Conservation (phyloP, 2,888 invertebrate genomes). For the Chouioia cunea region DNA sequence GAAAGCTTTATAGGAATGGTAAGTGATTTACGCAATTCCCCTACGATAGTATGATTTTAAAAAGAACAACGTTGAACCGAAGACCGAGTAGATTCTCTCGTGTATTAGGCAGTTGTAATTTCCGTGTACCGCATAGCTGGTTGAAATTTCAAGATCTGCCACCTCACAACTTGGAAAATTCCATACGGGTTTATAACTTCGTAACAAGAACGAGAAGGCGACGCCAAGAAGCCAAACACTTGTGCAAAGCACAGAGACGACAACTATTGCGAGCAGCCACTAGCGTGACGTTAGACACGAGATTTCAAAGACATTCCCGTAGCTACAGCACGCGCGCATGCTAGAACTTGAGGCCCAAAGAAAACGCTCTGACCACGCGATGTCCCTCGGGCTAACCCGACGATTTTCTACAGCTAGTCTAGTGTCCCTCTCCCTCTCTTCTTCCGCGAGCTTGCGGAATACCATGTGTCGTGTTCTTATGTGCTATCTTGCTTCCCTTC, state of each 20-base stretch:
- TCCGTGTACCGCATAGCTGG: too few relatives aligned
- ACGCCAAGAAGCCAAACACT: slow-evolving; percentile 19
- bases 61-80: too few relatives aligned
- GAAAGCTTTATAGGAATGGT: too few relatives aligned
- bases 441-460: slow-evolving; percentile 37
- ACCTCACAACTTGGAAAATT: too few relatives aligned
- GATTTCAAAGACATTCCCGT: slow-evolving; percentile 67
- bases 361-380: slow-evolving; percentile 63
- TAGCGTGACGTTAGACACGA: background rate
- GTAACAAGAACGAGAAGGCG: too few relatives aligned
- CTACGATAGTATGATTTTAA: too few relatives aligned
- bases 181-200: too few relatives aligned
- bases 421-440: slow-evolving; percentile 3
- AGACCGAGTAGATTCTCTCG: too few relatives aligned
- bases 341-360: slow-evolving; percentile 39
- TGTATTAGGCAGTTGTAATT: too few relatives aligned
- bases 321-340: slow-evolving; percentile 6
- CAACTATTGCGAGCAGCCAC: too few relatives aligned
- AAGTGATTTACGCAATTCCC: too few relatives aligned
- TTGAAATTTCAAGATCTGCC: too few relatives aligned
- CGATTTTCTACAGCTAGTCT: background rate
- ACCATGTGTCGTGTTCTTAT: slow-evolving; percentile 38
- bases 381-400: slow-evolving; percentile 51
- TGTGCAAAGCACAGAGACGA: background rate
- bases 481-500: background rate